Evolutionary conservation across 2,113 vertebrate genomes (phyloP).

Genomic region (Aphyosemion australe): DNA sequence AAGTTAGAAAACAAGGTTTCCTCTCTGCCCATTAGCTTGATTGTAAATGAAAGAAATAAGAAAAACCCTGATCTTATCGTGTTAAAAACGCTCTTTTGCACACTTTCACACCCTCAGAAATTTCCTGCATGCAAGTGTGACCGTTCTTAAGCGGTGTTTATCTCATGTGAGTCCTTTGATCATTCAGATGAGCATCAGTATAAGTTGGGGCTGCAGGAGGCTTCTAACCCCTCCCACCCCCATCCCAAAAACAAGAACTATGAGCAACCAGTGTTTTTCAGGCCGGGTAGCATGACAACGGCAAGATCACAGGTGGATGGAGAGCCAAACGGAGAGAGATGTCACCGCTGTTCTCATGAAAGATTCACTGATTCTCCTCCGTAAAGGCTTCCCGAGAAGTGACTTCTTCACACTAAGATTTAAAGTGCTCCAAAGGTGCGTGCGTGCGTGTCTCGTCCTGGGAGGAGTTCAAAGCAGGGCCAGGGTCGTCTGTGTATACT

Average conservation of each 20-base stretch:
- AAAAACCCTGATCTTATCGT: not conserved
- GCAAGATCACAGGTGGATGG: conserved; percentile 40
- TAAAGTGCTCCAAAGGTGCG: conserved; percentile 50
- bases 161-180: conserved; percentile 39
- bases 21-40: not conserved
- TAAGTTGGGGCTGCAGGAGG: not conserved
- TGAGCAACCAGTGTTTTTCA: not conserved
- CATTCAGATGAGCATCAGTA: conserved; percentile 14
- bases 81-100: conserved; percentile 1
- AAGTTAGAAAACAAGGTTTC: conserved; percentile 5
- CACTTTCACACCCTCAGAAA: conserved; percentile 25
- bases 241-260: not conserved
- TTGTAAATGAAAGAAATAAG: conserved; percentile 1
- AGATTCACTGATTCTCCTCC: conserved; percentile 58
- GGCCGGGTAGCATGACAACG: conserved; percentile 16
- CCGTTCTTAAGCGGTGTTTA: conserved; percentile 26
- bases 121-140: conserved; percentile 32
- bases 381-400: conserved; percentile 12
- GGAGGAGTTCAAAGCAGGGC: conserved; percentile 73
- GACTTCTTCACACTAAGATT: conserved; percentile 40
- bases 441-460: conserved; percentile 47
- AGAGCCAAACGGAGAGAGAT: conserved; percentile 32
- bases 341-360: conserved; percentile 53
- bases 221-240: not conserved
- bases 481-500: conserved; percentile 64